Evolutionary conservation across 1,140 invertebrate genomes (phyloP).

Genomic region (Solenopsis invicta): DNA sequence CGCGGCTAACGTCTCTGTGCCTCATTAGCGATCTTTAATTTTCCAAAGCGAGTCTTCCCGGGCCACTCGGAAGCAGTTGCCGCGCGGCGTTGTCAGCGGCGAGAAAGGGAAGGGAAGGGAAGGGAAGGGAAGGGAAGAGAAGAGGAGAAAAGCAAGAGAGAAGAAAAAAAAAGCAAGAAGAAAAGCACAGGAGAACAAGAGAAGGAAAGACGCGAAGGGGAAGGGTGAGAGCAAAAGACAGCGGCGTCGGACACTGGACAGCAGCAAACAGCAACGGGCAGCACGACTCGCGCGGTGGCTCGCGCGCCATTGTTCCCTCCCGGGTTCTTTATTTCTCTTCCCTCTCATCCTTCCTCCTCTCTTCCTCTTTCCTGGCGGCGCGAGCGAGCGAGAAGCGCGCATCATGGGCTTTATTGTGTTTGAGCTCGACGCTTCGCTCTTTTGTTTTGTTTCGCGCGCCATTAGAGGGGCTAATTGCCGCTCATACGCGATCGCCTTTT

Average conservation of each 20-base stretch:
- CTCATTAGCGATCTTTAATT: constrained; percentile 78
- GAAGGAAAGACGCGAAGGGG: neutral
- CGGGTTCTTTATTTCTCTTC: constrained; percentile 72
- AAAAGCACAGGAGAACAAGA: neutral
- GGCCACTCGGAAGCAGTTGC: constrained; percentile 60
- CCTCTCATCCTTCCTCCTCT: constrained; percentile 54
- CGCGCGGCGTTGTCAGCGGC: constrained; percentile 62
- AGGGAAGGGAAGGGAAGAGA: neutral
- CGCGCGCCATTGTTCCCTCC: constrained; percentile 78
- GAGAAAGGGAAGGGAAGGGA: neutral
- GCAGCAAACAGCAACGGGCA: constrained; percentile 65
- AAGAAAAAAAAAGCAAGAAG: no score
- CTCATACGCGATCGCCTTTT: constrained; percentile 86
- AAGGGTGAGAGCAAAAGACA: constrained; percentile 34
- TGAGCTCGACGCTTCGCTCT: constrained; percentile 80
- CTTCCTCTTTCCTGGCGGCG: constrained; percentile 60
- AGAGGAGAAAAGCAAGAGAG: no score
- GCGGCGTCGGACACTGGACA: constrained; percentile 45
- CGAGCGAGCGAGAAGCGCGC: constrained; percentile 40
- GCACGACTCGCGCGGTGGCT: constrained; percentile 70
- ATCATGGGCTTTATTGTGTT: constrained; percentile 81
- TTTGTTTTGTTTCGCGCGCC: constrained; percentile 86
- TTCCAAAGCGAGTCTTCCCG: constrained; percentile 70
- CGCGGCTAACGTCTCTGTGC: constrained; percentile 41
- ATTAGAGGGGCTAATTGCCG: constrained; percentile 86